A percentile compares a stretch with the other conserved stretches of the same genome.
Evolutionary conservation across 2,797 vertebrate species (phyloP).

Genomic region (Coilia nasus): DNA sequence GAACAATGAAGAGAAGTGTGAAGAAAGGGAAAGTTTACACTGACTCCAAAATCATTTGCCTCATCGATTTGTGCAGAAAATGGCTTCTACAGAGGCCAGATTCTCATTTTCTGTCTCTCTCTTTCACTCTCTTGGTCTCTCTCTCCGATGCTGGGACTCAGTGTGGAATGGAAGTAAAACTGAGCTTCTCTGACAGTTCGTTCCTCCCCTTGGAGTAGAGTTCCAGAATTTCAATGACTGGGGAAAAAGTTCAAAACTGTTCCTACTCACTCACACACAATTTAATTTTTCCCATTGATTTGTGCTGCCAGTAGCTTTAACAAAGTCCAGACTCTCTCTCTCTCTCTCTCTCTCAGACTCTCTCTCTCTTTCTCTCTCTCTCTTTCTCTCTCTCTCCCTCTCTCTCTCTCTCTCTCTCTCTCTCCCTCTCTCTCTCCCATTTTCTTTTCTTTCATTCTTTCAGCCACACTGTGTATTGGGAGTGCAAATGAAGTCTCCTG

Average conservation of each 20-base stretch:
- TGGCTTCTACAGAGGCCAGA: not conserved
- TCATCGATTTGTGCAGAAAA: not conserved
- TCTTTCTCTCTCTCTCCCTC: not conserved
- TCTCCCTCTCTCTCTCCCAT: not conserved
- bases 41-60: not conserved
- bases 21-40: not conserved
- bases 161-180: not conserved
- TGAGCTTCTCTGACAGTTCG: not conserved
- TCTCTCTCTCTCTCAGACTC: conserved; percentile 9
- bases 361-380: too few species aligned
- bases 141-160: not conserved
- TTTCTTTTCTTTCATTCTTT: not conserved
- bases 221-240: not conserved
- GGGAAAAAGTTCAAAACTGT: not conserved
- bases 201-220: not conserved
- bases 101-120: not conserved
- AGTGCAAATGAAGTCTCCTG: conserved; percentile 39
- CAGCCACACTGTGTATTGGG: conserved; percentile 6
- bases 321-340: conserved; percentile 8
- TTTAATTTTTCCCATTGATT: conserved; percentile 37
- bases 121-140: conserved; percentile 23
- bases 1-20: not conserved
- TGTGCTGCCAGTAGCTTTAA: conserved; percentile 34
- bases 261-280: not conserved
- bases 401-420: not conserved